Evolutionary conservation across 2,888 invertebrate species (phyloP), one percentile per base, ranked within the genome.

Genomic region (Melipona beecheii): DNA sequence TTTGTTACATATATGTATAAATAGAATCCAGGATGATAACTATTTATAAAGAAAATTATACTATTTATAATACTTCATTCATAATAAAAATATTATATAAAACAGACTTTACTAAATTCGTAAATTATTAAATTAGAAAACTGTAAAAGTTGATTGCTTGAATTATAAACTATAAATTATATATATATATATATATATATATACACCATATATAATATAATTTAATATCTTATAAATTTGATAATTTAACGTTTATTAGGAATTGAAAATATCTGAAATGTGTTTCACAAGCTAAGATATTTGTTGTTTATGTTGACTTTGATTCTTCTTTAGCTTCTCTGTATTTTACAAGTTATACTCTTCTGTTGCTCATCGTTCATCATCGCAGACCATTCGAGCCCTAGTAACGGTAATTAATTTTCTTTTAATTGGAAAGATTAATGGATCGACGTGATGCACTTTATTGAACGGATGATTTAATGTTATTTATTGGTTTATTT

Each of bases 381-480:
- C 91, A 91, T 86, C 83, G 69, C 65, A 68, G 82, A 73, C 78
- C 89, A 89, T 88, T 89, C 89, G 76, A 89, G 90, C 88, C 86
- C 88, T 86, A 90, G 88, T 88, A 89, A 89, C 90, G 84, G 87
- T 92, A 93, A 93, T 93, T 93, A 93, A 93, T 93, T 93, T 93
- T 91, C 92, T 92, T 93, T 93, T 93, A 92, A 93, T 93, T 92
- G 90, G 81, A 83, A 82, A 89, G 92, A 93, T 92, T 92, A 93
- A 93, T 93, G 92, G 91, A 92, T 92, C 89, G 86, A 80, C 85
- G 84, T 50, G 77, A 72, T 82, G 70, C 78, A 78, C 78, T 81
- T 77, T 70, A 81, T 83, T 78, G 82, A 77, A 73, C 78, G 80
- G 74, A 81, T 80, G 75, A 65, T 64, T 85, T 84, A 78, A 75